Percentiles rank a stretch among this genome's conserved stretches.
Conservation (phyloP, 2,888 invertebrate genomes). For the Agriopis marginaria region DNA sequence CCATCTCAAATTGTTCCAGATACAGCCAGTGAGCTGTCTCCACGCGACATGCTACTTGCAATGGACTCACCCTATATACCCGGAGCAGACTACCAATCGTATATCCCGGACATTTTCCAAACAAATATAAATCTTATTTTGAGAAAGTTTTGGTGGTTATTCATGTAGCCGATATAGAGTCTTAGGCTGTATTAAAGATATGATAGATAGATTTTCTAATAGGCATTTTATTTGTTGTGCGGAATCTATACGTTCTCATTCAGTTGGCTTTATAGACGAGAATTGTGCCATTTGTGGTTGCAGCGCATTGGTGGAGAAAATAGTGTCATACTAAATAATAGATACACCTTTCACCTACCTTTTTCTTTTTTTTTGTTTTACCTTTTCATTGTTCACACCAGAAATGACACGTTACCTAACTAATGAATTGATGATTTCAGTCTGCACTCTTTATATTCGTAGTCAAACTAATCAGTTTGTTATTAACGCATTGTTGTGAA, state of each 20-base stretch:
- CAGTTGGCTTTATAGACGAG: neutral
- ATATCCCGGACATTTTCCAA: neutral
- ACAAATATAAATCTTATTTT: neutral
- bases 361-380: no score
- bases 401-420: no score
- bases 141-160: neutral
- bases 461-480: no score
- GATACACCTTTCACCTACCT: no score
- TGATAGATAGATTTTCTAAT: neutral
- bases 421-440: no score
- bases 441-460: no score
- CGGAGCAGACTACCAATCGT: neutral
- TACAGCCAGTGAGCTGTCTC: slow-evolving; percentile 54
- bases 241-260: neutral
- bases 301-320: neutral
- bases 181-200: neutral
- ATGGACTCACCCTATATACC: slow-evolving; percentile 6
- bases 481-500: no score
- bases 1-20: slow-evolving; percentile 50
- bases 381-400: no score
- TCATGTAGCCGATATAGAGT: neutral
- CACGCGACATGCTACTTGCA: slow-evolving; percentile 18
- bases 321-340: neutral
- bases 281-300: neutral
- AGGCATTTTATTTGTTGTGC: slow-evolving; percentile 11